Conservation (phyloP, 2,797 vertebrate species). For the Zonotrichia albicollis region DNA sequence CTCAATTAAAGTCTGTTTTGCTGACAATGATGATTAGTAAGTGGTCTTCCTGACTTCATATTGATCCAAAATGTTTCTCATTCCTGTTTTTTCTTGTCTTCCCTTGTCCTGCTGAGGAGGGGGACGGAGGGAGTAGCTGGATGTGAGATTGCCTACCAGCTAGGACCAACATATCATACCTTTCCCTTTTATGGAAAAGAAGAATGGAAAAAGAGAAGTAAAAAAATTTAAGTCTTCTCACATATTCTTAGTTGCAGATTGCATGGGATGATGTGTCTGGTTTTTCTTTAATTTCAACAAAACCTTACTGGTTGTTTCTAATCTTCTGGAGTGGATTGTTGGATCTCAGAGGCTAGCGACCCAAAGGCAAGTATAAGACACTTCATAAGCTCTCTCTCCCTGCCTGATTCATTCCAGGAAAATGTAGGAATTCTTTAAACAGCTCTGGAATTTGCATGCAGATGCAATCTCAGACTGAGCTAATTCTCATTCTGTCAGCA, state of each 20-base stretch:
- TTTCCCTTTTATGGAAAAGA: not conserved
- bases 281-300: not conserved
- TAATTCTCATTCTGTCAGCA: not conserved
- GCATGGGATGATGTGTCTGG: fast-evolving
- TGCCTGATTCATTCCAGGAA: not conserved
- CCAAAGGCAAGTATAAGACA: not conserved
- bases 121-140: not conserved
- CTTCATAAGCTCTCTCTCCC: not conserved
- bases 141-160: not conserved
- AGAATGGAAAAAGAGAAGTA: not conserved
- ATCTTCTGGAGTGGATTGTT: not conserved
- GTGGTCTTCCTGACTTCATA: not conserved
- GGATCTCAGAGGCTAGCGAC: not conserved
- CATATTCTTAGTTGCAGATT: not conserved
- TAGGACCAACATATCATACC: not conserved
- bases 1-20: not conserved
- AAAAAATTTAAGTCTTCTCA: not conserved
- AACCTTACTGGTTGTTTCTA: not conserved
- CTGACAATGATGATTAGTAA: not conserved
- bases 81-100: not conserved
- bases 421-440: not conserved
- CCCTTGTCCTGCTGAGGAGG: not conserved
- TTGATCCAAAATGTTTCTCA: not conserved
- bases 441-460: not conserved
- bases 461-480: not conserved